Base-by-base conservation (phyloP, 2,888 invertebrate species). In the Galeopsomyia nigrocyanea region DNA sequence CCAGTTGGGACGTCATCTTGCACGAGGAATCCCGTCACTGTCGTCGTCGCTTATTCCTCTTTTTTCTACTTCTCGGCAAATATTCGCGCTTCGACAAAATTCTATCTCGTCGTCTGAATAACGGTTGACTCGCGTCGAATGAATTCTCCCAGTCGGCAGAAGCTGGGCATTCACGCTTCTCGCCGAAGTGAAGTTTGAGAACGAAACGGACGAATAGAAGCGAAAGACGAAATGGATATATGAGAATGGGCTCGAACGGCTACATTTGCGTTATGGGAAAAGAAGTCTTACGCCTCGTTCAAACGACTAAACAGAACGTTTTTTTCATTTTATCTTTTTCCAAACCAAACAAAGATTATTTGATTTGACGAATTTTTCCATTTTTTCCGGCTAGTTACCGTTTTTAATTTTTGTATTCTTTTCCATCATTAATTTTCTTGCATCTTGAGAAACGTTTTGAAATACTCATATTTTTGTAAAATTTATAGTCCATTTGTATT, bases 71-170 rank as follows among this genome's bases (percentile, higher is more conserved):
- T 55, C 26, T 26, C 50, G 51, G 17, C 66, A 58, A 77, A 75
- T 78, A 75, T 78, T 78, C 76, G 76, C 68, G 75, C 77, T 76
- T 75, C 75, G 77, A 70, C 73, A 75, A 77, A 76, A 80, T 75
- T 77, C 74, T 75, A 78, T 78, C 76, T 51, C 50, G 9, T 53
- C 73, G 77, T 74, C 74, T 77, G 78, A 78, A 78, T 77, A 77
- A 78, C 78, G 77, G 70, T 78, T 74, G 74, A 78, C 75, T 77
- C 74, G 71, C 74, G 69, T 73, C 74, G 74, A 76, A 78, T 75
- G 76, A 77, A 79, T 78, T 76, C 66, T 76, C 67, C 70, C 61
- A 55, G 58, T 21, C 72, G 68, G 39, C 13, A 39, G 39, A 13
- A 39, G 39, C 39, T 39, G 39, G 68, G 64, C 31, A 60, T 47